Evolutionary conservation across 2,888 invertebrate genomes (phyloP).

Genomic region (Mesochorus sp.): DNA sequence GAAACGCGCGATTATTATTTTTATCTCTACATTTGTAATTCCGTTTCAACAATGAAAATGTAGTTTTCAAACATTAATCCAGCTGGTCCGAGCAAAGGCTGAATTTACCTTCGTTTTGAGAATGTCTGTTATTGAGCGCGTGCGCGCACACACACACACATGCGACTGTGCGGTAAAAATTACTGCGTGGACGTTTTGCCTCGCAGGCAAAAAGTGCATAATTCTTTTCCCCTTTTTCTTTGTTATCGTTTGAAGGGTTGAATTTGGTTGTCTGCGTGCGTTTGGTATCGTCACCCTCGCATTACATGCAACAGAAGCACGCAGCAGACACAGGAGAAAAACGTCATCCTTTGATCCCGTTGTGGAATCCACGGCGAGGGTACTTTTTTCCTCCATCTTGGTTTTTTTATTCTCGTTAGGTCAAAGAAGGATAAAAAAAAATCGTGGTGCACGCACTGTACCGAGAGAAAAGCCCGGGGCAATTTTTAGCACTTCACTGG

Average conservation of each 20-base stretch:
- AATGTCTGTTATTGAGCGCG: not conserved
- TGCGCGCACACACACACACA: not conserved
- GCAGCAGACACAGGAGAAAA: conserved; percentile 16
- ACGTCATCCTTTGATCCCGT: conserved; percentile 48
- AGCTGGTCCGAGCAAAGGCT: not conserved
- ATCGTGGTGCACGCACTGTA: not conserved
- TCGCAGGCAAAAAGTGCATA: not conserved
- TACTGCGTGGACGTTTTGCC: not conserved
- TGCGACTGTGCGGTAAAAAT: no score
- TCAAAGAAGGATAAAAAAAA: conserved; percentile 19
- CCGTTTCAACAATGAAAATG: not conserved
- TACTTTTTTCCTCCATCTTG: not conserved
- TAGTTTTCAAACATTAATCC: not conserved
- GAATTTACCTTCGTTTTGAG: not conserved
- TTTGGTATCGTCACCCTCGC: conserved; percentile 18
- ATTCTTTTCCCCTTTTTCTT: conserved; percentile 4
- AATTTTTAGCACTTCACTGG: not conserved
- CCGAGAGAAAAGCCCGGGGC: not conserved
- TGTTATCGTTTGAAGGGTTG: conserved; percentile 7
- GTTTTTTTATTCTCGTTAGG: not conserved
- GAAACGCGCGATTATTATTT: no score
- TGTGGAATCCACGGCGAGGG: conserved; percentile 36
- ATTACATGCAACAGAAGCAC: not conserved
- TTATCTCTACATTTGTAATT: not conserved
- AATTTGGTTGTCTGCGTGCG: conserved; percentile 3